These are phyloP conservation scores for Caenorhabditis doughertyi DNA, from an alignment of 2,888 invertebrate genomes.

Conservation along the genomic window DNA sequence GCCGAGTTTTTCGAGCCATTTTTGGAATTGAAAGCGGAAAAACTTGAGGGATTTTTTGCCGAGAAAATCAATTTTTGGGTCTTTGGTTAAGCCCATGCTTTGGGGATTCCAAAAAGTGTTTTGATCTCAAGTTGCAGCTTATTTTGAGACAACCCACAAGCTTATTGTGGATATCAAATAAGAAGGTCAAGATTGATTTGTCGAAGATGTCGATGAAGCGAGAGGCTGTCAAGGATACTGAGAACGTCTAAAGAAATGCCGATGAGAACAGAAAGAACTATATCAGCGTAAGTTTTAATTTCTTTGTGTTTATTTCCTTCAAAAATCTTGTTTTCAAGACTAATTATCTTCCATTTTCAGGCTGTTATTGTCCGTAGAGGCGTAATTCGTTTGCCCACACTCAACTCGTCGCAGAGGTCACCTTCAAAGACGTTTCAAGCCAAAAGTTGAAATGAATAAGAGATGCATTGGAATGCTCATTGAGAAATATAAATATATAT, in stretches of 20 bases:
- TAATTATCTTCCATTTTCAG: slow-evolving; percentile 79
- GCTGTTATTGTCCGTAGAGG: slow-evolving; percentile 88
- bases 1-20: too few relatives aligned
- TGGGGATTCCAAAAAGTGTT: too few relatives aligned
- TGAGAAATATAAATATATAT: slow-evolving; percentile 97
- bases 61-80: too few relatives aligned
- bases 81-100: too few relatives aligned
- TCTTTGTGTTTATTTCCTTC: too few relatives aligned
- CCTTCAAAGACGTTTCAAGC: slow-evolving; percentile 95
- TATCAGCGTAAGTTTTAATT: slow-evolving; percentile 88
- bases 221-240: slow-evolving; percentile 96
- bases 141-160: too few relatives aligned
- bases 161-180: too few relatives aligned
- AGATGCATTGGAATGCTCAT: slow-evolving; percentile 99
- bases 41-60: too few relatives aligned
- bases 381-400: slow-evolving; percentile 93
- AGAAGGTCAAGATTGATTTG: slow-evolving; percentile 97
- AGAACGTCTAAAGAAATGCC: slow-evolving; percentile 97
- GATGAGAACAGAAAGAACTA: slow-evolving; percentile 98
- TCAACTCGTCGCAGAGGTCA: slow-evolving; percentile 91
- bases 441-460: slow-evolving; percentile 89
- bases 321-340: not conserved
- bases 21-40: too few relatives aligned
- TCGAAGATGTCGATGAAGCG: slow-evolving; percentile 95
- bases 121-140: too few relatives aligned